Evolutionary conservation across 2,888 invertebrate species (phyloP), one percentile per base, ranked within the genome.

Genomic region (Machimus atricapillus): DNA sequence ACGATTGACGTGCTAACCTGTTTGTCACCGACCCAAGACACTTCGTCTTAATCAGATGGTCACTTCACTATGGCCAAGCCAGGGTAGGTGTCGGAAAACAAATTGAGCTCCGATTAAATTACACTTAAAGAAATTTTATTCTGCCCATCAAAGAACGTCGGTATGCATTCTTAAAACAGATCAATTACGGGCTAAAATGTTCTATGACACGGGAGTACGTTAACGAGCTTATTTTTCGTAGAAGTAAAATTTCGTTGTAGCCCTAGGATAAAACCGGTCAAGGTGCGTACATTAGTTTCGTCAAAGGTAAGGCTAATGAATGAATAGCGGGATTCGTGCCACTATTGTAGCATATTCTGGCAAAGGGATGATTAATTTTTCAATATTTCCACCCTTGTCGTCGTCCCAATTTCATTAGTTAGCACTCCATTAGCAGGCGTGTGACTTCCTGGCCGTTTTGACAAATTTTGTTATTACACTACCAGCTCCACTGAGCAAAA

Each of bases 321-420:
- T 27, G 46, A 58, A 27, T 23, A 74, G 85, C 83, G 31, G 40
- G 73, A 37, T 46, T 23, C 34, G 46, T 73, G 43, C 74, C 23
- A 76, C 34, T 73, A 43, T 27, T 40, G 74, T 74, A 43, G 31
- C 85, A 74, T 27, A 85, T 85, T 52, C 43, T n/a, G 34, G 12
- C 74, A 1, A 40, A 9, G 46, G 19, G 40, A 79, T 66, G 86
- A 86, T 79, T 86, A 79, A 79, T 86, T 86, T 86, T 73, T 86
- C 77, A 79, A 86, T 86, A 81, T 86, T 86, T 86, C 79, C 79
- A 52, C 86, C 77, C 77, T 52, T 86, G 86, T 86, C 78, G 86
- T 58, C 76, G 52, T 86, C 73, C 86, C 40, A 86, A 79, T 79
- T 79, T 86, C 86, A 86, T 86, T 86, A 86, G 79, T 86, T 86